Base-by-base conservation (phyloP, 64 coral and sea anemone genomes). In the Porites lutea region DNA sequence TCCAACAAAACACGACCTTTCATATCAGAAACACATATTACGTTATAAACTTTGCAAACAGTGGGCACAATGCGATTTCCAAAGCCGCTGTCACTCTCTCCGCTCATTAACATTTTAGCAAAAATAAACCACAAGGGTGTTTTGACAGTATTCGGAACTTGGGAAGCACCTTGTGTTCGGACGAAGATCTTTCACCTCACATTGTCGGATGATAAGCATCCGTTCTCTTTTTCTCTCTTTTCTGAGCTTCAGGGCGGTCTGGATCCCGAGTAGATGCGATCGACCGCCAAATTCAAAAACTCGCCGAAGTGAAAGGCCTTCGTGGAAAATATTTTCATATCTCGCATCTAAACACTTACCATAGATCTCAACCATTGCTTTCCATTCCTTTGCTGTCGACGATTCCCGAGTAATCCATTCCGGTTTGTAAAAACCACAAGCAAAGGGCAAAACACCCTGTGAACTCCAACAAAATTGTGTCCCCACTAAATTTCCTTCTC, bases 51-150 rank as follows among this genome's bases (percentile, higher is more conserved):
- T 91, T 90, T 94, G 95, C 95, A 97, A 94, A 91, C 76, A 94
- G 91, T 88, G 76, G 60, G 80, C 77, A 90, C 69, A 88, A 87
- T 91, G 80, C 95, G 75, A 93, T 91, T 97, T 91, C 90, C 79
- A 83, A 82, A 79, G 82, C 92, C 82, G 76, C 87, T 91, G 91
- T 87, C 91, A 93, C 77, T 91, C 77, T 67, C 43, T 66, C 87
- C 79, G 88, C 95, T 97, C 95, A 97, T 97, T 97, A 97, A 97
- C 95, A 97, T 97, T 97, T 97, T 50, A 97, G 95, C 92, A 97
- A 97, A 97, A 97, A 97, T 97, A 97, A 97, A 97, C 95, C 95
- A 92, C 95, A 97, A 93, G 95, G 78, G 88, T 97, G 95, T 97
- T 97, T 97, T 97, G 95, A 97, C 95, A 97, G 92, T 83, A 89